phyloP scores from a whole-genome alignment of 2,113 vertebrate species.

The Neodon shergylaensis region DNA sequence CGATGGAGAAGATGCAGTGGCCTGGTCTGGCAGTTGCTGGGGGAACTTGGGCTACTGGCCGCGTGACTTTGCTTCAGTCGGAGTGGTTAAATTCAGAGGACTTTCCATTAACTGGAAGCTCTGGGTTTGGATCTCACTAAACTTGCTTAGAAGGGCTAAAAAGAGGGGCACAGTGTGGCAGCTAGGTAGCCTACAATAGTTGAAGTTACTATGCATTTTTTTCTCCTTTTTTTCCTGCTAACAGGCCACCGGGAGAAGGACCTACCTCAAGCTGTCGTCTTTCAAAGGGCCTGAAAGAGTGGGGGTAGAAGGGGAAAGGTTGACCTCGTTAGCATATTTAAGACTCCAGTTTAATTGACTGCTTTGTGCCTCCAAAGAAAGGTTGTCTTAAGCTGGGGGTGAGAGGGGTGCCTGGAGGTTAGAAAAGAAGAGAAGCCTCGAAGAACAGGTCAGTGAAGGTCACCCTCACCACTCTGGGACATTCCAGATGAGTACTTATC shows the following conservation, averaged over 20 bases:
- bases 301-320: not conserved
- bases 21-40: constrained; percentile 39
- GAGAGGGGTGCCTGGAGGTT: not conserved
- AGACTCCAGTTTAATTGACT: constrained; percentile 53
- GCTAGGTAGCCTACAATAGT: not conserved
- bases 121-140: constrained; percentile 52
- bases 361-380: constrained; percentile 45
- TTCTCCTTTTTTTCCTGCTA: not conserved
- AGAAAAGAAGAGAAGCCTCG: not conserved
- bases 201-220: not conserved
- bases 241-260: not conserved
- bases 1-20: constrained; percentile 33
- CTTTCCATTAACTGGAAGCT: constrained; percentile 41
- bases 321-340: constrained; percentile 63
- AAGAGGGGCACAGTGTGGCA: not conserved
- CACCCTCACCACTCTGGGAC: not conserved
- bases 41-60: constrained; percentile 57
- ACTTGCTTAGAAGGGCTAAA: constrained; percentile 33
- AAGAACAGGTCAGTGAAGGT: not conserved
- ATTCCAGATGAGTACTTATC: not conserved
- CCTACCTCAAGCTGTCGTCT: not conserved
- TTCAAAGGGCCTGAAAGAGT: constrained; percentile 50
- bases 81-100: not conserved
- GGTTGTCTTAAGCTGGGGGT: not conserved
- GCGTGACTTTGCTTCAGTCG: constrained; percentile 33